A percentile compares a stretch with the other conserved stretches of the same genome.
Evolutionary conservation across 53 echinoderm and acorn worm species (phyloP).

Genomic region (Paracentrotus lividus): DNA sequence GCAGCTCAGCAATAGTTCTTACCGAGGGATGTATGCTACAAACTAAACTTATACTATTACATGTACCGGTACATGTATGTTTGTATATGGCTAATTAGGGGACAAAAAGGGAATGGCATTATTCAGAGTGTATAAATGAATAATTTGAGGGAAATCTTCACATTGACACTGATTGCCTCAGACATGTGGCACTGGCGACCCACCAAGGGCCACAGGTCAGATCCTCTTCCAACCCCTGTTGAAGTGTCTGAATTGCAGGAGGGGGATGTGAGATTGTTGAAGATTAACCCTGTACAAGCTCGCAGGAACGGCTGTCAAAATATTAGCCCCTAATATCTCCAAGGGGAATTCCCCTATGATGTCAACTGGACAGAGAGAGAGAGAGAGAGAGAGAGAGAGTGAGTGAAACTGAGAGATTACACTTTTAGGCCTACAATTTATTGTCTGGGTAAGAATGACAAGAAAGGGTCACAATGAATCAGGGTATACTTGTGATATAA

Average conservation of each 20-base stretch:
- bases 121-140: neutral
- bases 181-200: neutral
- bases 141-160: neutral
- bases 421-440: too few relatives aligned
- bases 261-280: slow-evolving; percentile 20
- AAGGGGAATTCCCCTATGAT: neutral
- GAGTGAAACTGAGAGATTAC: too few relatives aligned
- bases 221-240: neutral
- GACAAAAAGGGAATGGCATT: neutral
- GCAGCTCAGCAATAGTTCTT: too few relatives aligned
- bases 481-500: neutral
- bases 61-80: too few relatives aligned
- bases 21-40: too few relatives aligned
- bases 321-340: slow-evolving; percentile 15
- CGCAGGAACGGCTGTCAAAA: slow-evolving; percentile 27
- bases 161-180: neutral
- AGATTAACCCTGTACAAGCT: neutral
- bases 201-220: slow-evolving; percentile 6
- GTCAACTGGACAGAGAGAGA: neutral
- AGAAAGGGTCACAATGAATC: neutral
- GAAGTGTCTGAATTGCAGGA: neutral
- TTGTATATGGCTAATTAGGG: neutral
- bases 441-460: neutral
- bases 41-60: too few relatives aligned
- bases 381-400: too few relatives aligned